phyloP scores from a whole-genome alignment of 2,113 vertebrate genomes.

The Colius striatus region DNA sequence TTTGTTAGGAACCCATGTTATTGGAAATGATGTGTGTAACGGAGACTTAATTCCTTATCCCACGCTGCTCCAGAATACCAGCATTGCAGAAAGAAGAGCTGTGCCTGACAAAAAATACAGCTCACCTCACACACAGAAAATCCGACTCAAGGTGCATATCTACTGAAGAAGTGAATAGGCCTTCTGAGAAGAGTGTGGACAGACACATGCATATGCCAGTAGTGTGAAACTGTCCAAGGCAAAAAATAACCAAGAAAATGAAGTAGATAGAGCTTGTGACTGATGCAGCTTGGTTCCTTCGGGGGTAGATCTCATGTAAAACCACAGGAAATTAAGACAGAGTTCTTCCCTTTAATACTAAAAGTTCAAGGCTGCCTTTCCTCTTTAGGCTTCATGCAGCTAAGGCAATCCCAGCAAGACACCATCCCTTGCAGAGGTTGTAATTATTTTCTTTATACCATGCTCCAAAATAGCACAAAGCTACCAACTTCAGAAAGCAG shows the following conservation, averaged over 20 bases:
- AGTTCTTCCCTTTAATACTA: constrained; percentile 20
- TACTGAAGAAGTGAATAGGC: neutral
- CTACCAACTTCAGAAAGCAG: neutral
- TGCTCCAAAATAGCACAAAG: neutral
- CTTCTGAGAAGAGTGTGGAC: neutral
- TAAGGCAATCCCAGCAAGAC: neutral
- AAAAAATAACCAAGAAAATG: neutral
- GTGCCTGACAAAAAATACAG: neutral
- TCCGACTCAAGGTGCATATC: neutral
- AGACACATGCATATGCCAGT: neutral
- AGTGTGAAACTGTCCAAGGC: neutral
- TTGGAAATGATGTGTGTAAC: neutral
- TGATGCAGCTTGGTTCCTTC: neutral
- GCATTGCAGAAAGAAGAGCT: neutral
- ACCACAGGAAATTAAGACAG: constrained; percentile 38
- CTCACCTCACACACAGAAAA: neutral
- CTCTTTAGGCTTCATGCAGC: neutral
- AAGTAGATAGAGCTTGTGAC: neutral
- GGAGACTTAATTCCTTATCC: neutral
- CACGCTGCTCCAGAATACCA: neutral
- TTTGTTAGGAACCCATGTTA: neutral
- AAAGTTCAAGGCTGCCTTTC: neutral
- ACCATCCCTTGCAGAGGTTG: neutral
- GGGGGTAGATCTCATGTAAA: neutral
- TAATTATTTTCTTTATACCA: neutral